These are phyloP conservation scores for Enteromius paludinosus DNA, from an alignment of 2,797 vertebrate species.

Conservation along the genomic window DNA sequence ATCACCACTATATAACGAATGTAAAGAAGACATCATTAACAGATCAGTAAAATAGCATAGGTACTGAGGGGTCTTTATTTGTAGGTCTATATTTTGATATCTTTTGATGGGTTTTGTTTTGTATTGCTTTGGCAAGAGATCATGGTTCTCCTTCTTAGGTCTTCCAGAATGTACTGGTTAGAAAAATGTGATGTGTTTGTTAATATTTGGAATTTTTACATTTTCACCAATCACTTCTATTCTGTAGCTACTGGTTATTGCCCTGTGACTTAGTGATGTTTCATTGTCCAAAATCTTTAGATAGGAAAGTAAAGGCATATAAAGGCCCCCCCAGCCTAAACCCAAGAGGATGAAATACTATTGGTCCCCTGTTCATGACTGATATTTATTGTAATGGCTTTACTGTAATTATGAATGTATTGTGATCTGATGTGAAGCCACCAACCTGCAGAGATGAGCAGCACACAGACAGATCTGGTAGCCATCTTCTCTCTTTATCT, in stretches of 20 bases:
- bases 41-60: background rate
- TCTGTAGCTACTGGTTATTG: background rate
- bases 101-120: too few relatives aligned
- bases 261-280: background rate
- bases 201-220: background rate
- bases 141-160: background rate
- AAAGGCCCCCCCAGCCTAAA: background rate
- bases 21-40: background rate
- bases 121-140: background rate
- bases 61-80: background rate
- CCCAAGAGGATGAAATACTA: background rate
- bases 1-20: background rate
- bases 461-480: constrained; percentile 13
- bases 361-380: background rate
- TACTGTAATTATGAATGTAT: background rate
- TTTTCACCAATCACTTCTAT: background rate
- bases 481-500: constrained; percentile 1
- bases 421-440: background rate
- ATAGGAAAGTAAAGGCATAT: background rate
- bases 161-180: background rate
- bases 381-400: background rate
- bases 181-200: background rate
- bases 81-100: too few relatives aligned
- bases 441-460: constrained; percentile 23
- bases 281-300: background rate